These are phyloP conservation scores for Tinamus major DNA, from an alignment of 2,797 vertebrate genomes.

Conservation along the genomic window DNA sequence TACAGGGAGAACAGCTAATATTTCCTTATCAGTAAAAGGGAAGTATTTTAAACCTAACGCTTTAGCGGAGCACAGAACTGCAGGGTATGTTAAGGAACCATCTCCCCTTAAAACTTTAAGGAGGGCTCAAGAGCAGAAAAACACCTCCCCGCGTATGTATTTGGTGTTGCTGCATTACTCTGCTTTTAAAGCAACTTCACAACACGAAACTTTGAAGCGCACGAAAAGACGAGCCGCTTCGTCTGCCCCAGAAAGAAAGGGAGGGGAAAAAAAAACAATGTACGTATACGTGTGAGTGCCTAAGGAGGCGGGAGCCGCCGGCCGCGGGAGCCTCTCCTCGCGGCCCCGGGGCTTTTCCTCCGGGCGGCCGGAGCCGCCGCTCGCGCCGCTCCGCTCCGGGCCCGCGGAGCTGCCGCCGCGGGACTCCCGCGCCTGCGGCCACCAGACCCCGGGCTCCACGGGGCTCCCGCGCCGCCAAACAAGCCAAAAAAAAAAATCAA, in stretches of 20 bases:
- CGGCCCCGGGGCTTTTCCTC: too few relatives aligned
- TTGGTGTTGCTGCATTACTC: background rate
- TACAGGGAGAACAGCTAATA: background rate
- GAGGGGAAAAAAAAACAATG: too few relatives aligned
- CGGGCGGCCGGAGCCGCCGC: background rate
- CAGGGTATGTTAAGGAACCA: fast-evolving
- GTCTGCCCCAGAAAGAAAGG: background rate
- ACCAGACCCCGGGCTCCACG: too few relatives aligned
- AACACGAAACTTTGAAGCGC: background rate
- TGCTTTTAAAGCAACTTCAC: background rate
- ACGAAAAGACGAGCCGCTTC: fast-evolving
- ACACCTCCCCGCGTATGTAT: too few relatives aligned
- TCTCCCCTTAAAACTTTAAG: background rate
- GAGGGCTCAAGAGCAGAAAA: fast-evolving
- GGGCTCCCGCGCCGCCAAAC: too few relatives aligned
- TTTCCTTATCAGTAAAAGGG: background rate
- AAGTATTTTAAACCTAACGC: background rate
- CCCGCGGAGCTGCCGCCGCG: too few relatives aligned
- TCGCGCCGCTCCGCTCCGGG: background rate
- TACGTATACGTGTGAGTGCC: too few relatives aligned
- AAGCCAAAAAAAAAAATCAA: too few relatives aligned
- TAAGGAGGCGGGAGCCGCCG: too few relatives aligned
- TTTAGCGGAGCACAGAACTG: background rate
- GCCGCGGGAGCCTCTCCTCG: too few relatives aligned
- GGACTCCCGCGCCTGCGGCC: too few relatives aligned